Percentiles rank a stretch among this genome's conserved stretches.
These are phyloP conservation scores for Brachionus asplanchnoidis DNA, from an alignment of 1,140 invertebrate species.

Conservation along the genomic window DNA sequence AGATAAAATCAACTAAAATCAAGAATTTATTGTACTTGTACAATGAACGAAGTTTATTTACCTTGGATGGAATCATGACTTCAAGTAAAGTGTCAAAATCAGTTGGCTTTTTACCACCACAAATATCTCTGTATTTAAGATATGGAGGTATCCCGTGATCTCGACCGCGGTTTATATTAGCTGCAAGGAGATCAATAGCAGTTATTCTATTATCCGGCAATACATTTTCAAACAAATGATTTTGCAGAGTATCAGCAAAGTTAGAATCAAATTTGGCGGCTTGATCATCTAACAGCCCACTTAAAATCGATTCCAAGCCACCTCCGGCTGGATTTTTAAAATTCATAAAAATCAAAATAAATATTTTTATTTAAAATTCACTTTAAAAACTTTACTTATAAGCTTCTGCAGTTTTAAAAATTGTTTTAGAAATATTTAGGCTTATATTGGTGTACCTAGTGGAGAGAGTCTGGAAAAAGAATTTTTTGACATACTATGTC, in stretches of 20 bases:
- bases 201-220: not conserved
- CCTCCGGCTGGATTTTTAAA: not conserved
- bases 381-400: not conserved
- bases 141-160: slow-evolving; percentile 81
- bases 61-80: not conserved
- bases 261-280: slow-evolving; percentile 14
- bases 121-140: slow-evolving; percentile 48
- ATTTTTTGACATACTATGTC: not conserved
- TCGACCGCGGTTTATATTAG: slow-evolving; percentile 79
- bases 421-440: not conserved
- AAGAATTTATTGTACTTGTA: not conserved
- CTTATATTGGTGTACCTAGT: not conserved
- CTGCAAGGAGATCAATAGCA: slow-evolving; percentile 68
- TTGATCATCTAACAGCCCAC: not conserved
- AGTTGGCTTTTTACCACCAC: not conserved
- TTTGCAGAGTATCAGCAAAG: not conserved
- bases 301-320: not conserved
- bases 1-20: not conserved
- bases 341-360: not conserved
- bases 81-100: not conserved
- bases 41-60: not conserved
- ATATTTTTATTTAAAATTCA: not conserved
- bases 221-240: slow-evolving; percentile 6
- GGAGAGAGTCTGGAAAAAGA: not conserved
- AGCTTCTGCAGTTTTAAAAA: not conserved